Evolutionary conservation across 2,797 vertebrate genomes (phyloP).

Genomic region (Rhabdomys pumilio): DNA sequence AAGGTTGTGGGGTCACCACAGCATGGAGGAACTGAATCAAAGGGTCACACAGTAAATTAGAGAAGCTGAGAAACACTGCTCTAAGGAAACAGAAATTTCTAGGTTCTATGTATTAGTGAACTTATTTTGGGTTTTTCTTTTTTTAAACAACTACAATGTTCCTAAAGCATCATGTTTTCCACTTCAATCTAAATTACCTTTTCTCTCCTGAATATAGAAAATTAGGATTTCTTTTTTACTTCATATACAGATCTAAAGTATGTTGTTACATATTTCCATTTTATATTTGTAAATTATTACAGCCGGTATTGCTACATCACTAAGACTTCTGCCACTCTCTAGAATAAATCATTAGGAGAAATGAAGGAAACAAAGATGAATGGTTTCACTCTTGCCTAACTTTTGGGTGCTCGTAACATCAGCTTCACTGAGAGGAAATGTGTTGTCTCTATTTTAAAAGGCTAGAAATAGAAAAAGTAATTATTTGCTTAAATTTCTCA

Average conservation of each 20-base stretch:
- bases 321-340: background rate
- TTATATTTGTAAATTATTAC: background rate
- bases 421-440: background rate
- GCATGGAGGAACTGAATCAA: background rate
- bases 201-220: slow-evolving; percentile 30
- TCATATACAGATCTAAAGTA: background rate
- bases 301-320: background rate
- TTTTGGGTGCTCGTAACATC: background rate
- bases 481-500: background rate
- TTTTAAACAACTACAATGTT: background rate
- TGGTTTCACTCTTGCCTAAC: background rate
- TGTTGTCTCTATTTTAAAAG: background rate
- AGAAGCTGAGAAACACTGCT: too few species aligned
- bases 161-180: slow-evolving; percentile 41
- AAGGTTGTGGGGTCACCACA: background rate
- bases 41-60: background rate
- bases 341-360: slow-evolving; percentile 35
- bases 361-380: background rate
- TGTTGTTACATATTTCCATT: background rate
- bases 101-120: slow-evolving; percentile 33
- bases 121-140: background rate
- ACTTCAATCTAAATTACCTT: slow-evolving; percentile 3
- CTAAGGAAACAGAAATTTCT: slow-evolving; percentile 21
- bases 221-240: slow-evolving; percentile 34
- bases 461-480: background rate